Percentiles rank a stretch among this genome's conserved stretches.
Conservation (phyloP, 2,888 invertebrate genomes). For the Spisula solida region DNA sequence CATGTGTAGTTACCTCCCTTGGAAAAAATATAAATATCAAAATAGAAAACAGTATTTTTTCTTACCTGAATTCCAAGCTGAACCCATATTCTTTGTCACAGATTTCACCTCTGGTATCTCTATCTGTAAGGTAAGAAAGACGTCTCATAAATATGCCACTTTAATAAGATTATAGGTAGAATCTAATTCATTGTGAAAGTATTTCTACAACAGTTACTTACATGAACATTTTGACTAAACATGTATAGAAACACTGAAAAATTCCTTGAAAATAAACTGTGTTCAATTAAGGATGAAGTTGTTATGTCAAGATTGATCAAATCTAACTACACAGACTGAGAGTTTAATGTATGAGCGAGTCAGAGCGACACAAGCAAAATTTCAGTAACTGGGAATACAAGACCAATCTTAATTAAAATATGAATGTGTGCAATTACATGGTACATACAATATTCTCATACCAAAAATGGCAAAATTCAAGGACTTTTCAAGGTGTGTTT, state of each 20-base stretch:
- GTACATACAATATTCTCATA: no score
- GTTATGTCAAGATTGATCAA: no score
- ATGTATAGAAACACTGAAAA: not conserved
- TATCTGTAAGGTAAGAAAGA: not conserved
- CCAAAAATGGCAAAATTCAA: no score
- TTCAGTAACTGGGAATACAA: no score
- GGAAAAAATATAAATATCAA: not conserved
- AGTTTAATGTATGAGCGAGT: no score
- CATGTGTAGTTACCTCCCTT: not conserved
- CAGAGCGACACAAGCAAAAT: no score
- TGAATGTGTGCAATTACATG: no score
- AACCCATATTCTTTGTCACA: not conserved
- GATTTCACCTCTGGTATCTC: not conserved
- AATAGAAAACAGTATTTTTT: not conserved
- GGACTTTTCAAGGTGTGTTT: no score
- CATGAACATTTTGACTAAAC: not conserved
- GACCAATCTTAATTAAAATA: no score
- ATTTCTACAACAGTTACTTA: not conserved
- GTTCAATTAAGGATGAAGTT: no score
- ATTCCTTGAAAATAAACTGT: not conserved
- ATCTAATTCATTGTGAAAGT: not conserved
- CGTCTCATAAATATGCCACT: not conserved
- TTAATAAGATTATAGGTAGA: not conserved
- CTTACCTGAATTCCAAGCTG: not conserved
- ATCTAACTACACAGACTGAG: no score